Conservation (phyloP, 1,140 invertebrate species). For the Drosophila saltans region DNA sequence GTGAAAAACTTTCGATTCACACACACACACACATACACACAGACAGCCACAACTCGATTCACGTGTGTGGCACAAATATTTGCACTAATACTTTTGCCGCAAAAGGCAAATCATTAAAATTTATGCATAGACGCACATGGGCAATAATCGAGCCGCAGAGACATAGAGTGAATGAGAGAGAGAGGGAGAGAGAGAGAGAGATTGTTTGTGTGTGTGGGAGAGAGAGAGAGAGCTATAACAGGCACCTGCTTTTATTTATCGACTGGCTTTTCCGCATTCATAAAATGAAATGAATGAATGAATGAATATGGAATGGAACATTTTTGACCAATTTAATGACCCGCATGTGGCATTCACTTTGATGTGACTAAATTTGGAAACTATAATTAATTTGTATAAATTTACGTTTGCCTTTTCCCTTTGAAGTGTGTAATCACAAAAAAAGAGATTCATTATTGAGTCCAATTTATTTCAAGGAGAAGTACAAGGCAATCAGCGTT, state of each 20-base stretch:
- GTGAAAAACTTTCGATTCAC: constrained; percentile 22
- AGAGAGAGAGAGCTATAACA: background rate
- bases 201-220: no score
- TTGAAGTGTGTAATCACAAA: constrained; percentile 46
- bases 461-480: no score
- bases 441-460: background rate
- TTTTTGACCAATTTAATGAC: constrained; percentile 65
- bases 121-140: constrained; percentile 65
- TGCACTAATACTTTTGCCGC: constrained; percentile 67
- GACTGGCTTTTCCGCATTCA: constrained; percentile 4
- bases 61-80: constrained; percentile 57
- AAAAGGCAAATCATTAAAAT: constrained; percentile 75
- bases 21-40: background rate
- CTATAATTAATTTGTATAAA: constrained; percentile 72
- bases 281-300: constrained; percentile 25
- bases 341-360: constrained; percentile 61
- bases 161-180: no score
- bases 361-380: constrained; percentile 52
- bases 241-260: constrained; percentile 30
- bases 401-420: constrained; percentile 47
- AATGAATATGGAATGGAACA: no score
- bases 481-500: constrained; percentile 2
- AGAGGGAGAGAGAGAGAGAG: background rate
- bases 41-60: background rate
- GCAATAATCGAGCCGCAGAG: no score